These are phyloP conservation scores for Phoeniculus purpureus DNA, from an alignment of 2,797 vertebrate genomes.

Conservation along the genomic window DNA sequence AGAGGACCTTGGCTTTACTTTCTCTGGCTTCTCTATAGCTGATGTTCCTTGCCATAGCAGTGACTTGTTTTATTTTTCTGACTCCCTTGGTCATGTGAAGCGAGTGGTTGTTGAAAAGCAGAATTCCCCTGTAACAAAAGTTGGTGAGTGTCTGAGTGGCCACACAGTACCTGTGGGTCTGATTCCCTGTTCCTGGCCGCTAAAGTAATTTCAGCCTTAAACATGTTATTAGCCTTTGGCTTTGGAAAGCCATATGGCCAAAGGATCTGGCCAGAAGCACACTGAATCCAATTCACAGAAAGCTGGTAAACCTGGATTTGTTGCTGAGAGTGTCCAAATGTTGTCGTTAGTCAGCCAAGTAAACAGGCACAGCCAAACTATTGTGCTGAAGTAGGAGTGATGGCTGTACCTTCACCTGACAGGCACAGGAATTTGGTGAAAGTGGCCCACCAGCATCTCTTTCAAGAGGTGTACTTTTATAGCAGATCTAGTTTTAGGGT, in stretches of 20 bases:
- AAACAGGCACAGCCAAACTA: slow-evolving; percentile 39
- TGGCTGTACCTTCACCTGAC: slow-evolving; percentile 22
- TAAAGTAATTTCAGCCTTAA: slow-evolving; percentile 35
- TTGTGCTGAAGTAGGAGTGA: slow-evolving; percentile 20
- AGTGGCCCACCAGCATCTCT: neutral
- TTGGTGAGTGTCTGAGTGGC: neutral
- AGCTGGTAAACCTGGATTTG: slow-evolving; percentile 68
- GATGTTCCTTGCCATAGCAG: neutral
- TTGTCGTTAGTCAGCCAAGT: slow-evolving; percentile 69
- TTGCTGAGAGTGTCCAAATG: slow-evolving; percentile 57
- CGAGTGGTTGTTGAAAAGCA: neutral
- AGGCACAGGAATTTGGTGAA: neutral
- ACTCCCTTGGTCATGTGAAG: neutral
- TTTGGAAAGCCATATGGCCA: slow-evolving; percentile 71
- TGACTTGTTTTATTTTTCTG: neutral
- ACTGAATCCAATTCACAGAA: slow-evolving; percentile 62
- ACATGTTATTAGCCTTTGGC: slow-evolving; percentile 64
- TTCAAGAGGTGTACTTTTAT: neutral
- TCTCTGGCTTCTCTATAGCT: neutral
- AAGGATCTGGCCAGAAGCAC: slow-evolving; percentile 64
- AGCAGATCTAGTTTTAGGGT: rapidly evolving
- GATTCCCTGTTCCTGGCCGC: slow-evolving; percentile 17
- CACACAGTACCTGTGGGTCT: neutral
- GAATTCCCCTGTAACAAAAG: neutral
- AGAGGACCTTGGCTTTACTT: neutral